These are phyloP conservation scores for Dipodomys ordii DNA, from an alignment of 2,113 vertebrate species.

Conservation along the genomic window DNA sequence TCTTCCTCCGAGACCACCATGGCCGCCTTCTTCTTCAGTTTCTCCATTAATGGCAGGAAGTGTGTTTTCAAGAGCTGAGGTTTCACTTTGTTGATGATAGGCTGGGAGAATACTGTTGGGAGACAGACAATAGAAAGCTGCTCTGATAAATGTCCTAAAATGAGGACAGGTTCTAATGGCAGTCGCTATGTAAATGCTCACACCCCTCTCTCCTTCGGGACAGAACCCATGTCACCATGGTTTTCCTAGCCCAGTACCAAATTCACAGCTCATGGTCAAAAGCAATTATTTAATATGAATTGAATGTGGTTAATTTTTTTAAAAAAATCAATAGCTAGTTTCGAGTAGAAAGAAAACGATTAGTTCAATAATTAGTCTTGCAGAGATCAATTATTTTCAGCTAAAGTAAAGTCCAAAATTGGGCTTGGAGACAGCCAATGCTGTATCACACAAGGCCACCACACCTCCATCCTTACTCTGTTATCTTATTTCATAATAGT, in stretches of 20 bases:
- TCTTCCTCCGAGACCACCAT: slow-evolving; percentile 96
- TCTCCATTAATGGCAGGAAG: slow-evolving; percentile 98
- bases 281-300: slow-evolving; percentile 20
- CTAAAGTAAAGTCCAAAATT: slow-evolving; percentile 66
- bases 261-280: background rate
- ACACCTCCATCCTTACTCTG: no score
- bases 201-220: no score
- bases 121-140: slow-evolving; percentile 28
- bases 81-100: slow-evolving; percentile 97
- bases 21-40: slow-evolving; percentile 97
- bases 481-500: background rate
- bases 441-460: no score
- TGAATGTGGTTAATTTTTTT: no score
- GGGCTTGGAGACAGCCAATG: slow-evolving; percentile 69
- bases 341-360: background rate
- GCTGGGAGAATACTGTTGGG: slow-evolving; percentile 96
- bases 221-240: background rate
- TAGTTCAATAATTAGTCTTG: background rate
- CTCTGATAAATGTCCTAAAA: background rate
- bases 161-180: background rate
- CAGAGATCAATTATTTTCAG: slow-evolving; percentile 45
- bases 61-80: slow-evolving; percentile 95
- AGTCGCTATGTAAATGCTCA: no score
- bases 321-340: no score
- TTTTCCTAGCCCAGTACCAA: background rate